These are phyloP conservation scores for Phoeniculus purpureus DNA, from an alignment of 2,797 vertebrate species.

Conservation along the genomic window DNA sequence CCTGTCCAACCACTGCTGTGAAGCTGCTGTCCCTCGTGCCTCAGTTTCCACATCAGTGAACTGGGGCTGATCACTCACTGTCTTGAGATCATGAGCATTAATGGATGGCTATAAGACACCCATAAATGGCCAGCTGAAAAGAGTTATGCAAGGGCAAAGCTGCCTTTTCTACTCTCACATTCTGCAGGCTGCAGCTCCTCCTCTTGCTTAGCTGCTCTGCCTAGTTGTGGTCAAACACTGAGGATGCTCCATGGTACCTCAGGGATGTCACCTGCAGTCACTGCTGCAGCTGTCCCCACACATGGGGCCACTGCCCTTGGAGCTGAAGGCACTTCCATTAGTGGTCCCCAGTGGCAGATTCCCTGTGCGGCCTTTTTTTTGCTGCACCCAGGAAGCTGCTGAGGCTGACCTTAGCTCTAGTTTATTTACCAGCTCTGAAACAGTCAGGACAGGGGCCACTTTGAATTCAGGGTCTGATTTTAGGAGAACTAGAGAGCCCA, in stretches of 20 bases:
- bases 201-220: accelerated
- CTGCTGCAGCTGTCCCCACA: accelerated
- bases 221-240: accelerated
- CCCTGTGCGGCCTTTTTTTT: background rate
- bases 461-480: background rate
- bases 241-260: accelerated
- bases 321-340: background rate
- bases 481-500: background rate
- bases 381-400: background rate
- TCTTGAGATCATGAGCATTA: background rate
- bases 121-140: background rate
- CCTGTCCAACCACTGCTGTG: background rate
- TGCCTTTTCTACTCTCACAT: accelerated
- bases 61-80: background rate
- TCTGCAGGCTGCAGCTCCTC: background rate
- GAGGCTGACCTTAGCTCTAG: too few species aligned
- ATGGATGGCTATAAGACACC: background rate
- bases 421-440: background rate
- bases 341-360: background rate
- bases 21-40: background rate
- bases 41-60: background rate
- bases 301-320: background rate
- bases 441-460: background rate
- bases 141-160: background rate
- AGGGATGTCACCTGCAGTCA: background rate